These are phyloP conservation scores for Macrochelys suwanniensis DNA, from an alignment of 2,797 vertebrate genomes.

Conservation along the genomic window DNA sequence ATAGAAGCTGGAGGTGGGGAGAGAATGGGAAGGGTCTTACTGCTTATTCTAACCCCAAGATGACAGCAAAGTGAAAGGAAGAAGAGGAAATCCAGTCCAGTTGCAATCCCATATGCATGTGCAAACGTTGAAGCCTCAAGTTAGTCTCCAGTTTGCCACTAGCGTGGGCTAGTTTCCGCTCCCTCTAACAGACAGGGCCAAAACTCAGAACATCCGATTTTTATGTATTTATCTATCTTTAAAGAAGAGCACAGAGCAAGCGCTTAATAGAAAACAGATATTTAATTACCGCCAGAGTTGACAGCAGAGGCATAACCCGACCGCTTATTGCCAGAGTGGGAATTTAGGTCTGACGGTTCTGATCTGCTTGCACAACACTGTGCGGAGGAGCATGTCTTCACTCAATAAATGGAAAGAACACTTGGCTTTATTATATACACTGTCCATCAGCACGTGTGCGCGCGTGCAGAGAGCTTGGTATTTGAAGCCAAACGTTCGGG, in stretches of 20 bases:
- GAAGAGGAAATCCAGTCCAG: not conserved
- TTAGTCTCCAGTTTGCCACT: not conserved
- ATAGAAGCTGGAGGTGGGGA: rapidly evolving
- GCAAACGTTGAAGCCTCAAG: not conserved
- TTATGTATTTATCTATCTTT: not conserved
- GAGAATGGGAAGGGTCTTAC: no score
- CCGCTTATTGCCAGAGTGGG: not conserved
- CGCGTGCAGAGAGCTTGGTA: not conserved
- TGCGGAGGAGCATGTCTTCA: not conserved
- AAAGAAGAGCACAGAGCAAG: not conserved
- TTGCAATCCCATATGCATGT: not conserved
- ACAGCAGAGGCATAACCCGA: not conserved
- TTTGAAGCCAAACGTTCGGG: not conserved
- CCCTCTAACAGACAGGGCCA: not conserved
- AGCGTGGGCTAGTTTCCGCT: not conserved
- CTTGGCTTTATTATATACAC: not conserved
- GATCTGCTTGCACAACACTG: not conserved
- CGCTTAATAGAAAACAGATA: not conserved
- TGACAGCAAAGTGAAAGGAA: not conserved
- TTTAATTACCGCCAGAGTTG: not conserved
- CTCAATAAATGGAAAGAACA: not conserved
- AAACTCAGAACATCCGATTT: not conserved
- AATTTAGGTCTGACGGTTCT: not conserved
- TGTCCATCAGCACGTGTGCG: not conserved
- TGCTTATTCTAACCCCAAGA: not conserved